Percentiles rank a stretch among this genome's conserved stretches.
Conservation (phyloP, 2,113 vertebrate species). For the Eleginops maclovinus region DNA sequence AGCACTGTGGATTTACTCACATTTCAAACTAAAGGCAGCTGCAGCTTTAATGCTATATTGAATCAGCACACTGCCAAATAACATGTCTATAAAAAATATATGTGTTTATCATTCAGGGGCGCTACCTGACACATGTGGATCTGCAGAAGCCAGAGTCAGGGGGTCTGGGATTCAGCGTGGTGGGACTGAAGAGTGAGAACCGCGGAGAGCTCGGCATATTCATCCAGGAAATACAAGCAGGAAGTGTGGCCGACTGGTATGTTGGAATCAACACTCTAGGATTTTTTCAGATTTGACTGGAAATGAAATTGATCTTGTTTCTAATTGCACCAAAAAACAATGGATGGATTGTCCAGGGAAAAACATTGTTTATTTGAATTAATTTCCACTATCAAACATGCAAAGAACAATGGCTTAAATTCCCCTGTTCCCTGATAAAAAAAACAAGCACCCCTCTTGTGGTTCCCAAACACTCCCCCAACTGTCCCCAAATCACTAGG, state of each 20-base stretch:
- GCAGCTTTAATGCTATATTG: slow-evolving; percentile 64
- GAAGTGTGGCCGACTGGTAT: slow-evolving; percentile 92
- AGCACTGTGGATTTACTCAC: too few relatives aligned
- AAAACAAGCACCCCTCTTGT: too few relatives aligned
- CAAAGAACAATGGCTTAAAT: too few relatives aligned
- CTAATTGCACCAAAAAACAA: too few relatives aligned
- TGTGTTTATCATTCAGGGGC: slow-evolving; percentile 83
- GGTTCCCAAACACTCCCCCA: too few relatives aligned
- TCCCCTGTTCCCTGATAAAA: too few relatives aligned
- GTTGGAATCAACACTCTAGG: slow-evolving; percentile 13
- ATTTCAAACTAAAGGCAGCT: slow-evolving; percentile 37
- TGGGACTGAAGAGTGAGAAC: slow-evolving; percentile 93
- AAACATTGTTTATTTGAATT: too few relatives aligned
- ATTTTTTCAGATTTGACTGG: too few relatives aligned
- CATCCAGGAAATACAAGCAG: slow-evolving; percentile 94
- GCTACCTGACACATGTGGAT: slow-evolving; percentile 89
- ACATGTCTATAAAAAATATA: neutral
- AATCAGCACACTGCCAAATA: slow-evolving; percentile 29
- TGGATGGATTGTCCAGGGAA: too few relatives aligned
- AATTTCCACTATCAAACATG: too few relatives aligned
- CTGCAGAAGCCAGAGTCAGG: slow-evolving; percentile 89
- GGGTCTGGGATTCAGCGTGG: slow-evolving; percentile 94
- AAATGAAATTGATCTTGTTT: too few relatives aligned
- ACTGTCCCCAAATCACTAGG: too few relatives aligned
- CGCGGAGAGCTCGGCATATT: slow-evolving; percentile 95